Conservation (phyloP, 2,113 vertebrate genomes). For the Alethe castanea region DNA sequence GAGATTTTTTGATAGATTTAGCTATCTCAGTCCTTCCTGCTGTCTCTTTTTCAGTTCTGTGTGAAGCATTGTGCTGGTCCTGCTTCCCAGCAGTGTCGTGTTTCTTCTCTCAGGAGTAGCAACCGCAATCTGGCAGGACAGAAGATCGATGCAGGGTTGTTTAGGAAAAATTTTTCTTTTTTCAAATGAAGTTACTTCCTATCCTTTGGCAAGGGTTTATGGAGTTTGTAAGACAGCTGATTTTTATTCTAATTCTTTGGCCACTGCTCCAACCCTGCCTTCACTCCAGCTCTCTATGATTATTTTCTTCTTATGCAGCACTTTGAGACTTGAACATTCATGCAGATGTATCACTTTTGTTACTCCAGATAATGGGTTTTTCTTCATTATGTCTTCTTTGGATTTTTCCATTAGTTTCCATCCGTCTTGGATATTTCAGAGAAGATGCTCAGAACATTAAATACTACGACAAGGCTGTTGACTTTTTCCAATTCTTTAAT, state of each 20-base stretch:
- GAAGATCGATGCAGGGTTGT: background rate
- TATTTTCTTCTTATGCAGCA: background rate
- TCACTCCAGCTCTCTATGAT: background rate
- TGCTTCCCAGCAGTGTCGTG: background rate
- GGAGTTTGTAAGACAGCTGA: background rate
- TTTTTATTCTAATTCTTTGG: conserved; percentile 27
- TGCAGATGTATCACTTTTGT: background rate
- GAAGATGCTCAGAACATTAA: background rate
- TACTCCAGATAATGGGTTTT: background rate
- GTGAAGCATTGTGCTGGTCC: background rate
- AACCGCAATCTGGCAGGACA: background rate
- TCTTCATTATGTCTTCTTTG: background rate
- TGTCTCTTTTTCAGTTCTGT: background rate
- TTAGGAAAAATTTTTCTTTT: background rate
- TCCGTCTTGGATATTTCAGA: background rate
- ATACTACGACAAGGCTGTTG: background rate
- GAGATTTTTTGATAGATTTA: background rate
- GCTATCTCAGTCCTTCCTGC: background rate
- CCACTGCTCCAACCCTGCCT: background rate
- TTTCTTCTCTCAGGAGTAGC: background rate
- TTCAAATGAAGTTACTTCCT: background rate
- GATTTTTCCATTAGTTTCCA: background rate
- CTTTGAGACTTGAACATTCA: background rate
- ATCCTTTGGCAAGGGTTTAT: conserved; percentile 2
- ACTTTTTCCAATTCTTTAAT: background rate